phyloP scores from a whole-genome alignment of 2,113 vertebrate genomes.

The Ailurus styani region DNA sequence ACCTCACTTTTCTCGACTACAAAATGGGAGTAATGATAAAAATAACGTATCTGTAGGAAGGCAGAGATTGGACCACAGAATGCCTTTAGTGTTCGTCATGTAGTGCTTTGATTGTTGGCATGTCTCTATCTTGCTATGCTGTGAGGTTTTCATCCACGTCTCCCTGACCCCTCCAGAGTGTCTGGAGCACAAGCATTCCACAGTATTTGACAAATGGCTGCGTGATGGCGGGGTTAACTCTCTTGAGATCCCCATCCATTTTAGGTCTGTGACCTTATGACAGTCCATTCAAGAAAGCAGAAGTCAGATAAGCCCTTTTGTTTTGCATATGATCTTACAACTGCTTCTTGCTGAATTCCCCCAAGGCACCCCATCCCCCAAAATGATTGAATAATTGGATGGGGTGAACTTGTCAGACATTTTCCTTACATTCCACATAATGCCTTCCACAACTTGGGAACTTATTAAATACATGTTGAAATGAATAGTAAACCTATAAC shows the following conservation, averaged over 20 bases:
- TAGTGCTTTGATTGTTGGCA: not conserved
- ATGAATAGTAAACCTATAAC: not conserved
- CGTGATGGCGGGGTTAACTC: not conserved
- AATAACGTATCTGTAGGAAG: not conserved
- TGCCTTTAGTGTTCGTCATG: not conserved
- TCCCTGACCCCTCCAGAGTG: not conserved
- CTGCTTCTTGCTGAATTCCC: not conserved
- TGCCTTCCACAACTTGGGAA: not conserved
- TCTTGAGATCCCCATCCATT: not conserved
- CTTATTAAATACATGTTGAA: not conserved
- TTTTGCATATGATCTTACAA: not conserved
- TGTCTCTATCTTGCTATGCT: not conserved
- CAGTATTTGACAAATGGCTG: not conserved
- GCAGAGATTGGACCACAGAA: too few species aligned
- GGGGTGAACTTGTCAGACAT: not conserved
- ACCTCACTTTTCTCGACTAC: not conserved
- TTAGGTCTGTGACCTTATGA: not conserved
- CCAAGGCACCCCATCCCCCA: not conserved
- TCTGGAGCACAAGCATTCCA: not conserved
- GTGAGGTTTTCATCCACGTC: not conserved
- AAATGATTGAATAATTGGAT: not conserved
- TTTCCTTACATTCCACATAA: not conserved
- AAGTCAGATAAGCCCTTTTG: not conserved
- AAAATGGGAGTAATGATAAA: not conserved
- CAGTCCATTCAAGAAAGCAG: not conserved